Evolutionary conservation across 2,797 vertebrate species (phyloP).

Genomic region (Denticeps clupeoides): DNA sequence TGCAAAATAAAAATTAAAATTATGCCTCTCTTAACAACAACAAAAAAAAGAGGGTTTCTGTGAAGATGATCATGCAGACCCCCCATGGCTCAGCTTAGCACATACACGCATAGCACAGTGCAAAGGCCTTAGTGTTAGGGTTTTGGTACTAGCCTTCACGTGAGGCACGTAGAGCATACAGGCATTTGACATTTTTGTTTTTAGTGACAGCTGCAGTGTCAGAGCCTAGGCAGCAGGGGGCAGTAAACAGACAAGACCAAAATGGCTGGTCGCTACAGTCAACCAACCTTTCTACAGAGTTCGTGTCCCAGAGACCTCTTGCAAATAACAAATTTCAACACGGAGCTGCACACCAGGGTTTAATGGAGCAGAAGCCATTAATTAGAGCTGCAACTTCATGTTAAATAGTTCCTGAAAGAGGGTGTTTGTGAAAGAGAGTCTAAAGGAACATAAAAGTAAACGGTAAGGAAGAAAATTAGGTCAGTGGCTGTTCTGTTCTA

Average conservation of each 20-base stretch:
- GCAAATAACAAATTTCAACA: too few relatives aligned
- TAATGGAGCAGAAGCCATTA: too few relatives aligned
- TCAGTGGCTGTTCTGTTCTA: too few relatives aligned
- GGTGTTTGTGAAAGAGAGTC: too few relatives aligned
- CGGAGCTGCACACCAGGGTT: too few relatives aligned
- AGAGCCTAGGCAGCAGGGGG: conserved; percentile 51
- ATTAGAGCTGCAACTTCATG: too few relatives aligned
- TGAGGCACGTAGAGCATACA: background rate
- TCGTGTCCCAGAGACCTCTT: too few relatives aligned
- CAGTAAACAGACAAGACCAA: conserved; percentile 20
- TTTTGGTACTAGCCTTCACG: background rate
- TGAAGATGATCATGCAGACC: background rate
- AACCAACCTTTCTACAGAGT: too few relatives aligned
- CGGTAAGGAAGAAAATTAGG: too few relatives aligned
- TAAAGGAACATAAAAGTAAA: too few relatives aligned
- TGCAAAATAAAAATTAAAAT: background rate
- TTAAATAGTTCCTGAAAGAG: too few relatives aligned
- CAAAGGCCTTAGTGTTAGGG: background rate
- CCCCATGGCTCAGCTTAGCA: background rate
- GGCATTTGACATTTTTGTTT: background rate
- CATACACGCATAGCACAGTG: conserved; percentile 2
- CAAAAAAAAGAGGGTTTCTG: background rate
- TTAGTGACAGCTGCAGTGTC: conserved; percentile 16
- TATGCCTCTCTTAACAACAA: background rate
- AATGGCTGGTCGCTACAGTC: background rate